phyloP scores from a whole-genome alignment of 2,113 vertebrate genomes.

The Lepisosteus oculatus region DNA sequence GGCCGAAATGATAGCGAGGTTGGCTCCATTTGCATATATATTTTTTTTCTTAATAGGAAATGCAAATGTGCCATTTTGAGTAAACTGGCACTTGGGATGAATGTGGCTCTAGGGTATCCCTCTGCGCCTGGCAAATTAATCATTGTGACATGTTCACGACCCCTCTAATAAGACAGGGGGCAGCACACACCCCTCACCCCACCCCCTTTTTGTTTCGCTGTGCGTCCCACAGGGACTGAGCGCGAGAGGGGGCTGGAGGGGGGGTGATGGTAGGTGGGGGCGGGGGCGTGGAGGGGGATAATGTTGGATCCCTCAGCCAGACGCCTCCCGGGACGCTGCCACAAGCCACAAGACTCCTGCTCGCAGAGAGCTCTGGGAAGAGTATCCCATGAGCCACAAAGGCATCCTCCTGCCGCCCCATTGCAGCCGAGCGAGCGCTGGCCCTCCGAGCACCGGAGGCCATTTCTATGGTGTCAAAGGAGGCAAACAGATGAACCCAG shows the following conservation, averaged over 20 bases:
- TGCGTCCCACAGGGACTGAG: slow-evolving; percentile 60
- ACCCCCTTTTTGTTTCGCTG: slow-evolving; percentile 71
- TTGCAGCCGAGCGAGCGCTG: slow-evolving; percentile 54
- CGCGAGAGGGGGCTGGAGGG: slow-evolving; percentile 56
- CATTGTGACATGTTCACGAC: slow-evolving; percentile 79
- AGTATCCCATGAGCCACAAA: slow-evolving; percentile 71
- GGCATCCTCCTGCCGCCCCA: slow-evolving; percentile 60
- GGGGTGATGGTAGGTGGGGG: slow-evolving; percentile 48
- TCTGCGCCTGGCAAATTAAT: slow-evolving; percentile 76
- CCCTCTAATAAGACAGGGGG: slow-evolving; percentile 80
- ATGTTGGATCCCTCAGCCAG: slow-evolving; percentile 72
- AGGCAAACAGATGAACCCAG: too few species aligned
- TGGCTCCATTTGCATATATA: slow-evolving; percentile 69
- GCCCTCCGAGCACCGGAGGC: too few species aligned
- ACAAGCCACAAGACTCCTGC: slow-evolving; percentile 72
- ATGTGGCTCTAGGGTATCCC: slow-evolving; percentile 77
- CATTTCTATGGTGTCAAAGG: too few species aligned
- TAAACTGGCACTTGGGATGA: slow-evolving; percentile 66
- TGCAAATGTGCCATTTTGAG: slow-evolving; percentile 73
- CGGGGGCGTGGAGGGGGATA: slow-evolving; percentile 33
- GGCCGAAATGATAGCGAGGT: slow-evolving; percentile 57
- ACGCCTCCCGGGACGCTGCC: slow-evolving; percentile 63
- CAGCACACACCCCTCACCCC: slow-evolving; percentile 58
- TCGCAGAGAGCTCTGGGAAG: slow-evolving; percentile 56
- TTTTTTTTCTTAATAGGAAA: slow-evolving; percentile 72